Base-by-base conservation (phyloP, 53 echinoderm and acorn worm species). In the Patiria pectinifera region DNA sequence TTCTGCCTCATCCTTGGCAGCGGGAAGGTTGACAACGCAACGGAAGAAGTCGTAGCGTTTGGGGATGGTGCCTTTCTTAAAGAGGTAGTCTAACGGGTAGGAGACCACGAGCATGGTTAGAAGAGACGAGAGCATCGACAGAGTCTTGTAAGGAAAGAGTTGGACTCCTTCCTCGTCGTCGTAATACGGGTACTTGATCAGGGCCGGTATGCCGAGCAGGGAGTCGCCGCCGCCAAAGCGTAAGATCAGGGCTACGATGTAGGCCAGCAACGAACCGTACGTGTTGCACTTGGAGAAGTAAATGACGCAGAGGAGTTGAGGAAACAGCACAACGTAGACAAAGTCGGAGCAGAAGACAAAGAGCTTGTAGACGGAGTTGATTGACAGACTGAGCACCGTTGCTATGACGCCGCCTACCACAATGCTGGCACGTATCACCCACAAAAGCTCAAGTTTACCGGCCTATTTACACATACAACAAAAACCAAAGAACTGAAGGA, bases 261-360 rank as follows among this genome's bases (percentile, higher is more conserved):
- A 97, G 14, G 85, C 94, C 2, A 66, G 4, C 5, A 93, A 63
- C 0, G 97, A 95, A 15, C 97, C 97, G 82, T 97, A 97, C 16
- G 95, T 94, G 60, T 97, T 97, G 88, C 94, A 93, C 86, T 91
- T 92, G 24, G 89, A 72, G 91, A 99, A 99, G 78, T 99, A 97
- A 19, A 99, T 93, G 4, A 99, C 97, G 66, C 99, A 99, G 89
- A 99, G 97, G 71, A 99, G 94, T 83, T 99, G 99, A 11, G 99
- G 99, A 69, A 99, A 99, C 66, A 99, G 92, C 44, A 99, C 91
- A 15, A 99, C 99, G 58, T 95, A 99, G 72, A 99, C 99, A 92
- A 99, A 99, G 84, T 99, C 99, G 7, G 99, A 97, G 87, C 99
- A 99, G 69, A 99, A 93, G 80, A 96, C 97, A 97, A 97, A 99